Base-by-base conservation (phyloP, 2,888 invertebrate genomes). In the Teleogryllus oceanicus region DNA sequence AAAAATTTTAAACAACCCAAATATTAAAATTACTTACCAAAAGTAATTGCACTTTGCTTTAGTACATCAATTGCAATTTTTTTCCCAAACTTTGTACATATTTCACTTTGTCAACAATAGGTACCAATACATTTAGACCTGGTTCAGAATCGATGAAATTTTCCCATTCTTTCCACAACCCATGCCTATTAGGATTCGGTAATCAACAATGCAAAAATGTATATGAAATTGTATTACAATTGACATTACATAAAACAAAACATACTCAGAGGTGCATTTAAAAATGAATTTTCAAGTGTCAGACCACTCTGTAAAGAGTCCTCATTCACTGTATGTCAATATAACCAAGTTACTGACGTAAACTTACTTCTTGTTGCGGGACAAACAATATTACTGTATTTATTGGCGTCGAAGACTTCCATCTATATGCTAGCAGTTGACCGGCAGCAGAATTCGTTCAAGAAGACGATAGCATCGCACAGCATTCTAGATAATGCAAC, bases 61-160 rank as follows among this genome's bases (percentile, higher is more conserved):
- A 99, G 99, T 80, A 99, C 97, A 89, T 99, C 99, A 84, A 99
- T 99, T 0, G 99, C 98, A 84, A 99, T 96, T 94, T 99, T 99
- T 87, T 99, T 99, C n/a, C n/a, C 75, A 99, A 88, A 87, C 96
- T 97, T 88, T 99, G 99, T 18, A 99, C 98, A 89, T 99, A 99
- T 88, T 94, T 97, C 49, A 99, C 93, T 86, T 91, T 92, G 87
- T 99, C 99, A 77, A 97, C 89, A 81, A 99, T 88, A 0, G 99
- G 99, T 85, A 97, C 90, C 18, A 99, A 88, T 78, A 99, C 85
- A 86, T 99, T 99, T 74, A 99, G 88, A 2, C 99, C 99, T 16
- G 99, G 99, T 80, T 98, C 80, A 99, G 88, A 84, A 97, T 95
- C 95, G 91, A 87, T 95, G 92, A 88, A 96, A 99, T 88, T 95